Base-by-base conservation (phyloP, 2,797 vertebrate genomes). In the Onychomys leucogaster region DNA sequence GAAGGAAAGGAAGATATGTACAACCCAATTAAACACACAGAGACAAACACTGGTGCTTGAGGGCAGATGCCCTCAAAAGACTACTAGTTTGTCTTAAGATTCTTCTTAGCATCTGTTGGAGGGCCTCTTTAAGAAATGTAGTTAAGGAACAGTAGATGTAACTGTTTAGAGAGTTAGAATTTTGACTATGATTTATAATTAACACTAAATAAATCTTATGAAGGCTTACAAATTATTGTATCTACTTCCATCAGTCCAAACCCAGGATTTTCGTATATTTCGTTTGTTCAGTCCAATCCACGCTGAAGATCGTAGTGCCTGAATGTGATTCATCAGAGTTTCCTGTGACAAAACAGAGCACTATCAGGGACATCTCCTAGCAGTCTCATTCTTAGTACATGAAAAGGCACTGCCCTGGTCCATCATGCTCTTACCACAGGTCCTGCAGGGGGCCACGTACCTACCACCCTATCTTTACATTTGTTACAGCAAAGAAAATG, bases 241-340 rank as follows among this genome's bases (percentile, higher is more conserved):
- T 32, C 0, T 5, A 57, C 10, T 29, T 88, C 86, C 94, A 89
- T 96, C 49, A 19, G 67, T 37, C 97, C 96, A 96, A 11, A 41
- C 78, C 95, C 95, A 97, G 43, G 0, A 5, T 41, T 6, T 34
- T 0, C 19, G 49, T 71, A 2, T 27, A n/a, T 52, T 87, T 7
- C 1, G 23, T 46, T 86, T 97, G 61, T 27, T 94, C 67, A 98
- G 34, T 80, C 94, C 97, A 89, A 97, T 92, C 93, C 97, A 98
- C 23, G 88, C 97, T 1, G 78, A 57, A 65, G 82, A 93, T 1
- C 5, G 2, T 16, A 7, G 10, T 7, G 7, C 17, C 57, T 9
- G 1, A 55, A 95, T 25, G 63, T 9, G 49, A 5, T 17, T 4
- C 27, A 43, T 89, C 57, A 97, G 21, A 65, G 34, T 11, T 13